Conservation (phyloP, 2,113 vertebrate species). For the Ursus arctos region DNA sequence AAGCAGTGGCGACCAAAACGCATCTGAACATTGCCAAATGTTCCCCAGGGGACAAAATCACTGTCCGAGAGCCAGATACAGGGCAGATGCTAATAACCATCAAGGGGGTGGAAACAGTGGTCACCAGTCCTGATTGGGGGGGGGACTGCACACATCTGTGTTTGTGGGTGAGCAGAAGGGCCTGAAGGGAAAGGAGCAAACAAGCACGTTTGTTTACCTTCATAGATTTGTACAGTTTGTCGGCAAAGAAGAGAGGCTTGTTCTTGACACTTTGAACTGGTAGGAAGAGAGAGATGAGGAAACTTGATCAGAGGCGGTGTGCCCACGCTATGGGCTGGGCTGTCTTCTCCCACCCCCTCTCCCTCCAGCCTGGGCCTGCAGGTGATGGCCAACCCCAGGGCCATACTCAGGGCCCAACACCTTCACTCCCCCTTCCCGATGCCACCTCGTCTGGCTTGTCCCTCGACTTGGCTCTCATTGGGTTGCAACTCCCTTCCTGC, state of each 20-base stretch:
- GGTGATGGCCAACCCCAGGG: neutral
- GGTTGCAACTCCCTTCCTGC: neutral
- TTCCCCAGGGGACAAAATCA: neutral
- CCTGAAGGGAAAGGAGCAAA: neutral
- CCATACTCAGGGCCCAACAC: too few relatives aligned
- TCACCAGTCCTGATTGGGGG: rapidly evolving
- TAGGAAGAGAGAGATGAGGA: constrained; percentile 47
- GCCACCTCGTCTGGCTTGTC: neutral
- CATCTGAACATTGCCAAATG: neutral
- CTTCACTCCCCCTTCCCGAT: neutral
- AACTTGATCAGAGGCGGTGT: neutral
- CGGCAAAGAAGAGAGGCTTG: constrained; percentile 96
- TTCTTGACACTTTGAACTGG: constrained; percentile 97
- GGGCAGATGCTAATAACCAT: neutral
- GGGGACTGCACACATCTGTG: neutral
- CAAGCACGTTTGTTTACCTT: constrained; percentile 89
- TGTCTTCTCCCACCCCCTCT: neutral
- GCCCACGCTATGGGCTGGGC: neutral
- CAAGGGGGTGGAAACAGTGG: neutral
- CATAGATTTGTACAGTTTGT: constrained; percentile 98
- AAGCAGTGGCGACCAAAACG: neutral
- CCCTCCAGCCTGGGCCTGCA: neutral
- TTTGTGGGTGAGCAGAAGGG: too few relatives aligned
- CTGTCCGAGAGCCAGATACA: neutral
- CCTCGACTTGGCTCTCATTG: neutral